Conservation (phyloP, 2,888 invertebrate species). For the Pristionchus arcanus region DNA sequence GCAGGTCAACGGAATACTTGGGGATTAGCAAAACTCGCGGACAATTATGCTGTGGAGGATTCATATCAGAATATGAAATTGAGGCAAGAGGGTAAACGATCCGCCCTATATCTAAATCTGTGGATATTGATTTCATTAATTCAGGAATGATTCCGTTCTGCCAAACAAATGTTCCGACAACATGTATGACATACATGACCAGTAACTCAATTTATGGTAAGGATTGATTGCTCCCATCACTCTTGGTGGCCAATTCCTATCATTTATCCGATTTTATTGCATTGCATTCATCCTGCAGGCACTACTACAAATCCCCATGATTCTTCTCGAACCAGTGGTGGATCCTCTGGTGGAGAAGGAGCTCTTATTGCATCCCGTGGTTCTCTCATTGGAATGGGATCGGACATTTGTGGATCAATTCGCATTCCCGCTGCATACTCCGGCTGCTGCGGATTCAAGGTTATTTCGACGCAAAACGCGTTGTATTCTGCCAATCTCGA, state of each 20-base stretch:
- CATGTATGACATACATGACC: slow-evolving; percentile 68
- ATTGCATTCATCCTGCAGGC: slow-evolving; percentile 63
- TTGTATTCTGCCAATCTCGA: background rate
- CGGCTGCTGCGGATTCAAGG: slow-evolving; percentile 79
- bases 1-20: background rate
- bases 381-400: slow-evolving; percentile 74
- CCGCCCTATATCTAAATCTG: background rate
- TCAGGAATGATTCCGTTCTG: slow-evolving; percentile 81
- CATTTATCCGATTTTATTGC: slow-evolving; percentile 13
- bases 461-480: background rate
- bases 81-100: slow-evolving; percentile 53
- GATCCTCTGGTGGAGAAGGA: slow-evolving; percentile 81
- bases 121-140: background rate
- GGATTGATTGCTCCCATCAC: slow-evolving; percentile 54
- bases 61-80: slow-evolving; percentile 47
- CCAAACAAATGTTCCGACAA: slow-evolving; percentile 80
- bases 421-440: slow-evolving; percentile 80
- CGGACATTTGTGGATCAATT: slow-evolving; percentile 81
- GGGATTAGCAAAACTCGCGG: background rate
- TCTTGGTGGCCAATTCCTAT: slow-evolving; percentile 60
- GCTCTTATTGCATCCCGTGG: slow-evolving; percentile 77
- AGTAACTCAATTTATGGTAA: slow-evolving; percentile 77
- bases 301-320: slow-evolving; percentile 56
- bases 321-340: slow-evolving; percentile 73
- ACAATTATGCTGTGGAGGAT: background rate